Evolutionary conservation across 2,113 vertebrate species (phyloP).

Genomic region (Setophaga coronata): DNA sequence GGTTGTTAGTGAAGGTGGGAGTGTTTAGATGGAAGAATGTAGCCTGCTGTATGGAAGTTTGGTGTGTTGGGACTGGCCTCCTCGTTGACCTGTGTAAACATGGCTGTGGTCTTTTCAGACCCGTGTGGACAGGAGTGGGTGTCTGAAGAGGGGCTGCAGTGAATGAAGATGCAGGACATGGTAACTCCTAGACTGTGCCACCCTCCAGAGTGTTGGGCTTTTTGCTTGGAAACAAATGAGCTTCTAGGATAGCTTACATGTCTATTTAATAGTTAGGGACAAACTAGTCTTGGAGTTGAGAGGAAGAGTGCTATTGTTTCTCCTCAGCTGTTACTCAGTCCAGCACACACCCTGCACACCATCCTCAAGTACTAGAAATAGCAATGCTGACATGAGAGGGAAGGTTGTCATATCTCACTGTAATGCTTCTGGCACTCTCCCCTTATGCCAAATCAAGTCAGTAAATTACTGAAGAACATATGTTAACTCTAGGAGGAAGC

Average conservation of each 20-base stretch:
- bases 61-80: neutral
- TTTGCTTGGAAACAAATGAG: neutral
- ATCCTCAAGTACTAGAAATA: neutral
- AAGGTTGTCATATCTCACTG: neutral
- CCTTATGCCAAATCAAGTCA: neutral
- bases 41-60: neutral
- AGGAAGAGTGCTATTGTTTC: neutral
- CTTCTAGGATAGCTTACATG: neutral
- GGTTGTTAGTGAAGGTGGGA: neutral
- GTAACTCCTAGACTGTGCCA: neutral
- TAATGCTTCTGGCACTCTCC: neutral
- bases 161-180: neutral
- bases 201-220: fast-evolving
- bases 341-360: neutral
- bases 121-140: neutral
- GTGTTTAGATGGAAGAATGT: constrained; percentile 5
- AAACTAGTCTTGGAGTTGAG: neutral
- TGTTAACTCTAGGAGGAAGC: neutral
- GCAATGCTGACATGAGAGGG: neutral
- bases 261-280: neutral
- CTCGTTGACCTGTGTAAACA: neutral
- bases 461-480: neutral
- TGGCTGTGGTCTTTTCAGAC: neutral
- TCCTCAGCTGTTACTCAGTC: neutral
- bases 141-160: neutral